Evolutionary conservation across 2,888 invertebrate species (phyloP), one percentile per base, ranked within the genome.

Genomic region (Dasysyrphus tricinctus): DNA sequence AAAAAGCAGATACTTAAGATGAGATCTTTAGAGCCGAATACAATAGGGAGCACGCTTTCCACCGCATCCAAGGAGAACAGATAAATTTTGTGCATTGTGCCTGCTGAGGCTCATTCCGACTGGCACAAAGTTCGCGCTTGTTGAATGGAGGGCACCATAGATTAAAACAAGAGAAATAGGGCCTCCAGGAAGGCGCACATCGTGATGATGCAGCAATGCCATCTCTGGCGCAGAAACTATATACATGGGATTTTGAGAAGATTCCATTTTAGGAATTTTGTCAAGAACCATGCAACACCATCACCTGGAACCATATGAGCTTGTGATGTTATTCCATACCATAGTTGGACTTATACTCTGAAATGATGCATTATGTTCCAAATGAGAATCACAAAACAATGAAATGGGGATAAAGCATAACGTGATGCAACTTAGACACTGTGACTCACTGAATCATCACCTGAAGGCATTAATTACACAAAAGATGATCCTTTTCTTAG

Each of bases 261-360:
- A 61, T 74, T 83, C 57, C 75, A 73, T 56, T 54, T 70, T 54
- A 39, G 69, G 54, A 82, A 72, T 75, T 75, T 75, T 78, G 81
- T 75, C 81, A 82, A 86, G 82, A 82, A 82, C 86, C 78, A 79
- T 86, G 82, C 69, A 82, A 78, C 73, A 80, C 67, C 80, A 77
- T 85, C 80, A 81, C 56, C 77, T 74, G 82, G 78, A 85, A 85
- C 80, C 63, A 74, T 70, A 54, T 72, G 81, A 34, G 44, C 63
- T 73, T 76, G 67, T 59, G 78, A 79, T 79, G 56, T 67, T 82
- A 79, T 86, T 16, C 78, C 44, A 75, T 61, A 56, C 74, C 81
- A 75, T 75, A 80, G 47, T 73, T 74, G 69, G 85, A 56, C 67
- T 29, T 34, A 56, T 47, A 14, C 37, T 34, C n/a, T n/a, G 1